A percentile compares a stretch with the other conserved stretches of the same genome.
phyloP scores from a whole-genome alignment of 2,113 vertebrate genomes.

The Todiramphus saurophagus region DNA sequence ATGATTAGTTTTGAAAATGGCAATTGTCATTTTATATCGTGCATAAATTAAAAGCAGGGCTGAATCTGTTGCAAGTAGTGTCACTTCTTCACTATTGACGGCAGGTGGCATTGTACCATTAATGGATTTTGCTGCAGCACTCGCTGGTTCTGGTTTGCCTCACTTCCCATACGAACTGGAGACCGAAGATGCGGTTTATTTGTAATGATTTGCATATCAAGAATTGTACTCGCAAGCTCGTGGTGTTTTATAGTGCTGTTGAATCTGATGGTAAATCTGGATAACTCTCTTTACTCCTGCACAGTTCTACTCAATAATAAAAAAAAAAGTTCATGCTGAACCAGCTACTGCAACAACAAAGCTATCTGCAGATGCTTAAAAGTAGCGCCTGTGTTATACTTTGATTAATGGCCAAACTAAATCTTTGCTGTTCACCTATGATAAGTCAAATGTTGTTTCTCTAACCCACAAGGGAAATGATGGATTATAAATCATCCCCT shows the following conservation, averaged over 20 bases:
- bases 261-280: background rate
- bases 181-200: slow-evolving; percentile 27
- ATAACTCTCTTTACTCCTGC: background rate
- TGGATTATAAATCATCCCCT: slow-evolving; percentile 43
- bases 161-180: background rate
- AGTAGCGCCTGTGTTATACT: slow-evolving; percentile 2
- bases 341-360: background rate
- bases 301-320: background rate
- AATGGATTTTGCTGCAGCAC: slow-evolving; percentile 50
- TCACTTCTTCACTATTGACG: slow-evolving; percentile 13
- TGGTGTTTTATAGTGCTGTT: background rate
- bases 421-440: slow-evolving; percentile 29
- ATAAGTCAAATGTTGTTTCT: slow-evolving; percentile 50
- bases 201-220: slow-evolving; percentile 34
- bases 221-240: slow-evolving; percentile 3
- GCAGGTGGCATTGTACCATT: slow-evolving; percentile 82
- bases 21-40: background rate
- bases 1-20: background rate
- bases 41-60: background rate
- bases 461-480: background rate
- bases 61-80: background rate
- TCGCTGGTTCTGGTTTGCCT: background rate
- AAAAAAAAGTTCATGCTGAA: background rate
- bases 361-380: slow-evolving; percentile 20
- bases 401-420: slow-evolving; percentile 53